Evolutionary conservation across 2,113 vertebrate species (phyloP), one percentile per base, ranked within the genome.

Genomic region (Ctenodactylus gundi): DNA sequence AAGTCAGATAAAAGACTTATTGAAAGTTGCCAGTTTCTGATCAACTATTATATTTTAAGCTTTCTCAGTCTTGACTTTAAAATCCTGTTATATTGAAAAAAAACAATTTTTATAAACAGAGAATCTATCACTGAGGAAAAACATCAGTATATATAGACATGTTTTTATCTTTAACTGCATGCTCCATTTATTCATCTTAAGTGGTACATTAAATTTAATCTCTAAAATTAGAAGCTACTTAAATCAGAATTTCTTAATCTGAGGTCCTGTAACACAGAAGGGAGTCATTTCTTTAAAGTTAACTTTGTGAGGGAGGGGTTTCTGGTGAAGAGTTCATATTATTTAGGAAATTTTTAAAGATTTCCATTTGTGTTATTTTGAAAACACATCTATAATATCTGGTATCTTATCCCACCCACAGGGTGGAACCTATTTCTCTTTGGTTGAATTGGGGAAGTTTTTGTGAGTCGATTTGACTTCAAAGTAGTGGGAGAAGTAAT

Each of bases 51-150:
- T 64, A 21, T 39, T 84, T 93, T 53, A 81, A 39, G 2, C 82
- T 91, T 93, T 76, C 78, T 87, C 29, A 46, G 9, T 3, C 51
- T 85, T 88, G 60, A 80, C 13, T 88, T 88, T 53, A 65, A 93
- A 73, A 36, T 73, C 58, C 17, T 83, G 65, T 87, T 81, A 60
- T 44, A 1, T 75, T 82, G 39, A 80, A 58, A 94, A 89, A 82
- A 76, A 3, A 34, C 23, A 64, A 85, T 87, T 94, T 96, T 39
- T 3, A 88, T 58, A 89, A 88, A 81, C 31, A 76, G 12, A 91
- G 57, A 64, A 21, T 49, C 34, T 51, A 65, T 91, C 34, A 68
- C 39, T 80, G 46, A 85, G 53, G 29, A 70, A 88, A 75, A 82
- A 34, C 25, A 29, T 76, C 65, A 85, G 34, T 46, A 23, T 15